Evolutionary conservation across 23 tunicate species (phyloP).

Genomic region (Corella eumyota): DNA sequence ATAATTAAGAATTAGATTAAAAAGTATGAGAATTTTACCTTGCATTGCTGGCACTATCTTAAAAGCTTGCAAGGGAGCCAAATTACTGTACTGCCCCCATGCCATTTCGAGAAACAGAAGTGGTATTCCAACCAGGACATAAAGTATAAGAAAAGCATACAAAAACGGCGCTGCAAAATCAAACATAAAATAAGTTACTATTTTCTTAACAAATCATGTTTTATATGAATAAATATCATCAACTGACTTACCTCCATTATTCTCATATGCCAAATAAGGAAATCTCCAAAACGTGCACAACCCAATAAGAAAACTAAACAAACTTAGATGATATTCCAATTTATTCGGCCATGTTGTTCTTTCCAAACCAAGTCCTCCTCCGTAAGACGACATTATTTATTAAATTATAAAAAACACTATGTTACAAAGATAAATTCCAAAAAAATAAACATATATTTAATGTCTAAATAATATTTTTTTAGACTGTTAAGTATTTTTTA

Average conservation of each 20-base stretch:
- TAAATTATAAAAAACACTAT: not conserved
- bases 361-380: constrained; percentile 13
- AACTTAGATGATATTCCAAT: constrained; percentile 65
- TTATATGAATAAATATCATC: not conserved
- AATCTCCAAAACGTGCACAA: constrained; percentile 63
- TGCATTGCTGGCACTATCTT: constrained; percentile 63
- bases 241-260: constrained; percentile 54
- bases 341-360: constrained; percentile 65
- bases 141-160: constrained; percentile 41
- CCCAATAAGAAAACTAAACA: constrained; percentile 61
- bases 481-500: too few relatives aligned
- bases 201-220: not conserved
- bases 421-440: not conserved
- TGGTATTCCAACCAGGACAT: constrained; percentile 47
- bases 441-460: too few relatives aligned
- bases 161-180: constrained; percentile 57
- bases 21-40: too few relatives aligned
- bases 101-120: constrained; percentile 50
- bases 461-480: too few relatives aligned
- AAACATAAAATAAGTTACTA: too few relatives aligned
- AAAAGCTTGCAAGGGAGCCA: constrained; percentile 67
- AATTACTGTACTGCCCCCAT: constrained; percentile 72
- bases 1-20: too few relatives aligned
- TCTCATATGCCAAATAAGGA: constrained; percentile 56
- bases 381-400: constrained; percentile 15